Base-by-base conservation (phyloP, 2,888 invertebrate genomes). In the Julus scanicus region DNA sequence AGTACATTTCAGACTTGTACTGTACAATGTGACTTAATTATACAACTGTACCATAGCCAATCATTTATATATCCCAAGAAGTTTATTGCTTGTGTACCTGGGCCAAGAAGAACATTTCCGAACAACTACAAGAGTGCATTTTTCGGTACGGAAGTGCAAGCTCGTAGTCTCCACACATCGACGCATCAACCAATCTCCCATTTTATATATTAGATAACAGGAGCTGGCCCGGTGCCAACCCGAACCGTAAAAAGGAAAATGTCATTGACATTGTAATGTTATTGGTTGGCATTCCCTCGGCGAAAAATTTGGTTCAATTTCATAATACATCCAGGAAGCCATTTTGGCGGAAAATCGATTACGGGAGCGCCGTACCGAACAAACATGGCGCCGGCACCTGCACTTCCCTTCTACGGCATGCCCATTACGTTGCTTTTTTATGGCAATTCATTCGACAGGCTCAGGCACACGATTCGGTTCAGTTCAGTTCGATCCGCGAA, bases 181-280 rank as follows among this genome's bases (percentile, higher is more conserved):
- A 4, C 20, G 63, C 63, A 63, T 4, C 63, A 63, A 63, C 63
- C 63, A 63, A 63, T 63, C n/a, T 63, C 20, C 63, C 63, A 63
- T 63, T 63, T 63, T 63, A n/a, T 63, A 4, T 20, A 63, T 63
- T 63, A 63, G 63, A 63, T 63, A 63, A 63, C 63, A 63, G n/a
- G 20, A 3, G 63, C 63, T 63, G 63, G 63, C 63, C 63, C 63
- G 5, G 63, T 63, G 63, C 63, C 63, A 63, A 63, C 63, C 63
- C 20, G 63, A n/a, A 63, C 63, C 63, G 20, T 63, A 63, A 63
- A 63, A 63, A 63, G n/a, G 63, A 63, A 63, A 63, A 63, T 63
- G 63, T 63, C 63, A 63, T 63, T 63, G 63, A 63, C 63, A 63
- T 63, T 63, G 63, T 63, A 63, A 63, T 63, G 63, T 63, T 63